Evolutionary conservation across 2,797 vertebrate genomes (phyloP).

Genomic region (Glyptemys insculpta): DNA sequence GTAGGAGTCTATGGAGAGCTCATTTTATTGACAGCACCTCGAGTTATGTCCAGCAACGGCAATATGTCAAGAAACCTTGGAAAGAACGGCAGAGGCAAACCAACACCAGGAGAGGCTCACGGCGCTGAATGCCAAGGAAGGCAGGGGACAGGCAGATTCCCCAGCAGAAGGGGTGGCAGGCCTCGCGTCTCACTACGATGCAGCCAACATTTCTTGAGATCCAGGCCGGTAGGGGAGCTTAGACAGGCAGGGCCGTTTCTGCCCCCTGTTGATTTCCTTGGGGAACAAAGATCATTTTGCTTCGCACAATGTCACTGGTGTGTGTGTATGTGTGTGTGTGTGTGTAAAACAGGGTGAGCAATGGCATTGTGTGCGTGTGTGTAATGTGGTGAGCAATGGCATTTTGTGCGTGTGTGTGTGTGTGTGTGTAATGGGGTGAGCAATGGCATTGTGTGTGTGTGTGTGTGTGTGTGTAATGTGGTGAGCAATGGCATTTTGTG

Average conservation of each 20-base stretch:
- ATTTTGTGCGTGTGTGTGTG: too few relatives aligned
- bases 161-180: not conserved
- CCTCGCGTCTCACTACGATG: not conserved
- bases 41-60: rapidly evolving
- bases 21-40: not conserved
- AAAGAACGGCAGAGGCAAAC: not conserved
- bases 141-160: not conserved
- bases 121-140: too few relatives aligned
- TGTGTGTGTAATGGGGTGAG: too few relatives aligned
- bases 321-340: not conserved
- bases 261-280: not conserved
- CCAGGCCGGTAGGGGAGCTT: too few relatives aligned
- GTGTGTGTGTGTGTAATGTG: not conserved
- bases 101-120: rapidly evolving
- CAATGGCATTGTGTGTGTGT: too few relatives aligned
- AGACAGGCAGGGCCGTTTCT: not conserved
- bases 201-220: not conserved
- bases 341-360: too few relatives aligned
- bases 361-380: too few relatives aligned
- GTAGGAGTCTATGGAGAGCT: rapidly evolving
- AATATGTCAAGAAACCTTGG: rapidly evolving
- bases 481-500: too few relatives aligned
- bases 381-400: too few relatives aligned
- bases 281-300: not conserved
- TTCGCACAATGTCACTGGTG: not conserved